A percentile compares a stretch with the other conserved stretches of the same genome.
These are phyloP conservation scores for Pimephales promelas DNA, from an alignment of 2,113 vertebrate species.

Conservation along the genomic window DNA sequence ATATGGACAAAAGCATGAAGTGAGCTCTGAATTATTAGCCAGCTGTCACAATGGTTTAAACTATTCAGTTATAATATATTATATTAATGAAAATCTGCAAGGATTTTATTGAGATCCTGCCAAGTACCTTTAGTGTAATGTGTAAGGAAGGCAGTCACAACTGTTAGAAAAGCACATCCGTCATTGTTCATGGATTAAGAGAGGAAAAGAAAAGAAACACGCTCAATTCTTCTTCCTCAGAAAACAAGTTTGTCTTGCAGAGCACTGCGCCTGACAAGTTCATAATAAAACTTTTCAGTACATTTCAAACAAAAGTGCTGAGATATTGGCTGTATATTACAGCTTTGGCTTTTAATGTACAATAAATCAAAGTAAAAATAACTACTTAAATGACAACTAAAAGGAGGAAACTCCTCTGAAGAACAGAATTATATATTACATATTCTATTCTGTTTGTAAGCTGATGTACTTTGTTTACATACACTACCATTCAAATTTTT, in stretches of 20 bases:
- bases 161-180: constrained; percentile 41
- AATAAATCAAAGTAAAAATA: not conserved
- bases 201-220: not conserved
- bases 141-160: constrained; percentile 16
- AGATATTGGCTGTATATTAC: not conserved
- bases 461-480: too few species aligned
- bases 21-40: not conserved
- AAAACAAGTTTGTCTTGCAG: constrained; percentile 44
- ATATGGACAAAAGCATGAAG: not conserved
- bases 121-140: constrained; percentile 6
- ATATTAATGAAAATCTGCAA: not conserved
- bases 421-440: not conserved
- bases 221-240: not conserved
- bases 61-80: constrained; percentile 10
- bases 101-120: constrained; percentile 9
- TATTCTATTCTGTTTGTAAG: too few species aligned
- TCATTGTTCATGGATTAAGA: constrained; percentile 58
- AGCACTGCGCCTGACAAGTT: constrained; percentile 9
- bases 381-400: not conserved
- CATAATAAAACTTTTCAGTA: constrained; percentile 24
- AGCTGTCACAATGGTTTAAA: not conserved
- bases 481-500: too few species aligned
- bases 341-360: not conserved
- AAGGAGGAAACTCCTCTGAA: not conserved
- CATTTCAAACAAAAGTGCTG: constrained; percentile 9